Percentiles rank a stretch among this genome's conserved stretches.
phyloP scores from a whole-genome alignment of 2,797 vertebrate species.

The Coregonus ussuriensis region DNA sequence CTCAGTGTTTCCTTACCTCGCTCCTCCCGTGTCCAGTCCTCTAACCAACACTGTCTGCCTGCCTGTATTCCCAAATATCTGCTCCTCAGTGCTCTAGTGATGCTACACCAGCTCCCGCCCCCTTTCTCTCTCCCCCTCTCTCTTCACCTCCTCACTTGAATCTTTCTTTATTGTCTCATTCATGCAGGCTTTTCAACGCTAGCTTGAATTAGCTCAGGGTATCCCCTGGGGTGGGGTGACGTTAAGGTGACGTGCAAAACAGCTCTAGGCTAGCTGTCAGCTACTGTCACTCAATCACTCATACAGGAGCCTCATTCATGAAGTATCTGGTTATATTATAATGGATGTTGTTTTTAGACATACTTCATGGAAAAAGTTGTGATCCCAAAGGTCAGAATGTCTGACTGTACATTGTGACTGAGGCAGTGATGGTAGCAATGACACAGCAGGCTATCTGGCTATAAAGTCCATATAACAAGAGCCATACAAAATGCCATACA shows the following conservation, averaged over 20 bases:
- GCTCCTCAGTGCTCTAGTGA: background rate
- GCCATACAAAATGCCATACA: no score
- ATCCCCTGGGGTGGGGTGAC: background rate
- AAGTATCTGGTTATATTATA: background rate
- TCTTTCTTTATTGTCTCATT: background rate
- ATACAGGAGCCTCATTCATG: background rate
- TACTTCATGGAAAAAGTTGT: background rate
- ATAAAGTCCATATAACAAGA: no score
- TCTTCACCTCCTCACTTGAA: background rate
- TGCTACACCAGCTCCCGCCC: background rate
- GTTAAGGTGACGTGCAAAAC: background rate
- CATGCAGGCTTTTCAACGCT: constrained; percentile 6
- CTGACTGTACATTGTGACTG: background rate
- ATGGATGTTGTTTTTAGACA: no score
- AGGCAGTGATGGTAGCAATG: background rate
- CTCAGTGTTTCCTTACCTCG: background rate
- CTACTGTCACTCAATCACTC: background rate
- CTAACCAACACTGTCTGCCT: background rate
- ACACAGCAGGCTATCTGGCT: background rate
- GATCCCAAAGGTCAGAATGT: background rate
- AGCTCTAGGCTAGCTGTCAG: background rate
- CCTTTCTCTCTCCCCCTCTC: background rate
- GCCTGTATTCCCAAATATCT: background rate
- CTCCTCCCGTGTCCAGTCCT: background rate
- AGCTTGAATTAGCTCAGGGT: constrained; percentile 2